Evolutionary conservation across 2,888 invertebrate genomes (phyloP).

Genomic region (Latrodectus elegans): DNA sequence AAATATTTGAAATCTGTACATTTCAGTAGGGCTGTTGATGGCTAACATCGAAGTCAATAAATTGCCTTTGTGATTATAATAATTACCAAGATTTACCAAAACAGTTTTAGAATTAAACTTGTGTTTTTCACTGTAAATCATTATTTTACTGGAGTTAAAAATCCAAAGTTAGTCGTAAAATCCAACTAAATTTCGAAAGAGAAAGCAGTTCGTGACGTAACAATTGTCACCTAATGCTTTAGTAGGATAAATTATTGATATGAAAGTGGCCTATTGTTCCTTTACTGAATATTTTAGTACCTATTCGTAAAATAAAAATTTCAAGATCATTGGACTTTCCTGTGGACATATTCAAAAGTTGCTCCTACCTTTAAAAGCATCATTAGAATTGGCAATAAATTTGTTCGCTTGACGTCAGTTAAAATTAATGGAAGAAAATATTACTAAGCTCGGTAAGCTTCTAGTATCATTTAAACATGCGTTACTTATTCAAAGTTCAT

Average conservation of each 20-base stretch:
- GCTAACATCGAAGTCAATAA: too few species aligned
- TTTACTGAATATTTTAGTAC: conserved; percentile 57
- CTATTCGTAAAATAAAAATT: conserved; percentile 24
- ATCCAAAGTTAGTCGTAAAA: conserved; percentile 51
- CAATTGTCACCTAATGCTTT: conserved; percentile 50
- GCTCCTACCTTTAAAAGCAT: conserved; percentile 47
- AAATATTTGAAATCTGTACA: too few species aligned
- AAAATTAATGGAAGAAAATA: conserved; percentile 42
- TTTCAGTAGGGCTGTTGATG: too few species aligned
- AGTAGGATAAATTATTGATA: conserved; percentile 45
- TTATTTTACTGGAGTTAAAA: conserved; percentile 50
- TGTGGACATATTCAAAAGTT: conserved; percentile 9
- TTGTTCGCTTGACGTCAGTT: conserved; percentile 26
- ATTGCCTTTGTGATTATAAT: neutral
- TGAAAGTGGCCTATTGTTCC: conserved; percentile 60
- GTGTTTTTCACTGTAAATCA: conserved; percentile 26
- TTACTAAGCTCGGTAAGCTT: neutral
- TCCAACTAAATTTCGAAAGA: conserved; percentile 9
- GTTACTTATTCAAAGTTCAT: too few species aligned
- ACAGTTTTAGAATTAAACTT: neutral
- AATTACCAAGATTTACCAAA: neutral
- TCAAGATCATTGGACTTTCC: conserved; percentile 34
- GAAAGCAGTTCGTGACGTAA: conserved; percentile 50
- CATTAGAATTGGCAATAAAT: conserved; percentile 47
- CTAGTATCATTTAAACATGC: too few species aligned